A percentile compares a stretch with the other conserved stretches of the same genome.
phyloP scores from a whole-genome alignment of 1,140 invertebrate species.

The Parasteatoda tepidariorum region DNA sequence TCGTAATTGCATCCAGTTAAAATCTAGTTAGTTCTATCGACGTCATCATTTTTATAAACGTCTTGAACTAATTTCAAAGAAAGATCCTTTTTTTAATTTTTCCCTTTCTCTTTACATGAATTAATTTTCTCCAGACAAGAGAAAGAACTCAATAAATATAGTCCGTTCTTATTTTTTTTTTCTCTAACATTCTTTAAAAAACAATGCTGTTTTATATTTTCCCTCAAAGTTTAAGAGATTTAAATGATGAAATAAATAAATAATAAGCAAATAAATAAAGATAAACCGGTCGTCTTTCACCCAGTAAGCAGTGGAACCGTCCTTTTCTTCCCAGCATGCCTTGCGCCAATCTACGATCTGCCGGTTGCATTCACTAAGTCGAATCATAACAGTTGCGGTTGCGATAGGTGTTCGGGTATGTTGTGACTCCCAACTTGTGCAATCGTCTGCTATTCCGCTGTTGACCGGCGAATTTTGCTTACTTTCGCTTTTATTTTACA shows the following conservation, averaged over 20 bases:
- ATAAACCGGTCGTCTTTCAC: not conserved
- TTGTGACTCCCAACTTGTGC: not conserved
- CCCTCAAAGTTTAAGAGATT: not conserved
- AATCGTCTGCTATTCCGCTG: not conserved
- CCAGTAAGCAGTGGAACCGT: conserved; percentile 5
- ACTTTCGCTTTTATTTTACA: not conserved
- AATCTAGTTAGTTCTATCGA: too few species aligned
- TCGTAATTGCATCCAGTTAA: too few species aligned
- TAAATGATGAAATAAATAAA: conserved; percentile 7
- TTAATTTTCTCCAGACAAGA: too few species aligned
- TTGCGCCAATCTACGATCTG: conserved; percentile 11
- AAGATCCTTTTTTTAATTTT: too few species aligned
- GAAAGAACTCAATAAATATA: not conserved
- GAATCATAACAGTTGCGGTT: conserved; percentile 32
- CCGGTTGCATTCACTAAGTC: not conserved
- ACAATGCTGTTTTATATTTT: not conserved
- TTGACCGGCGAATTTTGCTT: conserved; percentile 17
- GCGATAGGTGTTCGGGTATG: not conserved
- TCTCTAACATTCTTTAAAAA: too few species aligned
- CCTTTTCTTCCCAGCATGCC: conserved; percentile 32
- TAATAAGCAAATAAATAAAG: not conserved
- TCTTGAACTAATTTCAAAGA: too few species aligned
- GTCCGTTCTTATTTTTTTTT: too few species aligned
- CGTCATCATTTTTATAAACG: too few species aligned
- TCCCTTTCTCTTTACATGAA: too few species aligned